Evolutionary conservation across 2,888 invertebrate genomes (phyloP).

Genomic region (Tubulanus polymorphus): DNA sequence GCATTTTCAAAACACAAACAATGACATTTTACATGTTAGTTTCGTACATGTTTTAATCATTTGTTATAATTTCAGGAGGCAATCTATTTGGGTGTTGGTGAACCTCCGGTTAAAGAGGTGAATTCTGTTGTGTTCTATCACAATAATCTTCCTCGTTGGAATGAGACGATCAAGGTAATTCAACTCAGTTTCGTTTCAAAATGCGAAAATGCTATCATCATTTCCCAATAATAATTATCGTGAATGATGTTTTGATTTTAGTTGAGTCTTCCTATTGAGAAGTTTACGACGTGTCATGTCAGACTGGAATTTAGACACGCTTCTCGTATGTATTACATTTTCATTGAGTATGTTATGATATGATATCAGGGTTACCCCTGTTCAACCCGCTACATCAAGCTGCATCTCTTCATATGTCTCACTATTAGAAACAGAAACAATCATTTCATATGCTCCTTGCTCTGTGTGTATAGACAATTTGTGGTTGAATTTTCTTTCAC

Average conservation of each 20-base stretch:
- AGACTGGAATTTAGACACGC: conserved; percentile 90
- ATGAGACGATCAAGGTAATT: conserved; percentile 64
- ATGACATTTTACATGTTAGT: conserved; percentile 6
- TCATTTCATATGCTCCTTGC: no score
- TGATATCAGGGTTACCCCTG: no score
- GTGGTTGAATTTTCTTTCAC: no score
- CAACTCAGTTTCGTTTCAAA: neutral
- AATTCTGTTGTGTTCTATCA: conserved; percentile 89
- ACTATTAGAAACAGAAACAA: no score
- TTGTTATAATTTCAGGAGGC: conserved; percentile 62
- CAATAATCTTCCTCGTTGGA: conserved; percentile 90
- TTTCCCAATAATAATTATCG: neutral
- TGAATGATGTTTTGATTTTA: conserved; percentile 56
- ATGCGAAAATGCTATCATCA: neutral
- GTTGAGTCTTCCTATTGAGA: conserved; percentile 84
- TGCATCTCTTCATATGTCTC: no score
- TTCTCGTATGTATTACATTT: conserved; percentile 72
- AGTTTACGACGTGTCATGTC: conserved; percentile 86
- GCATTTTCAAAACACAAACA: no score
- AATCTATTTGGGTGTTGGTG: conserved; percentile 82
- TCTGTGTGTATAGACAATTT: no score
- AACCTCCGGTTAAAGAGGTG: conserved; percentile 64
- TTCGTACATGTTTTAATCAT: conserved; percentile 4
- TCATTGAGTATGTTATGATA: no score
- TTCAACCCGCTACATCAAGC: no score